Conservation (phyloP, 2,888 invertebrate genomes). For the Clunio marinus region DNA sequence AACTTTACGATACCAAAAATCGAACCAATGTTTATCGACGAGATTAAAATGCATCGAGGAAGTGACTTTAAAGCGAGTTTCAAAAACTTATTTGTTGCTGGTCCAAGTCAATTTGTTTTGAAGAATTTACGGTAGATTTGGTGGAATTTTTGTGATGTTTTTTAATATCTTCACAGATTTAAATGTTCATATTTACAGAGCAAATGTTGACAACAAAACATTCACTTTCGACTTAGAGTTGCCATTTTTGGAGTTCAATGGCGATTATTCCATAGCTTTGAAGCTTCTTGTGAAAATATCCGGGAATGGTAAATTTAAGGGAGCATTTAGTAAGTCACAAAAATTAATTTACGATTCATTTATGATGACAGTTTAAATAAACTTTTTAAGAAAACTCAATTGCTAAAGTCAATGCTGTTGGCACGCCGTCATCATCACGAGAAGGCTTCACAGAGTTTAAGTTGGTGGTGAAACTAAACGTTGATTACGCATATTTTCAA, state of each 20-base stretch:
- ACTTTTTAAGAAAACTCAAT: constrained; percentile 3
- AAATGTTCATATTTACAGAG: too few species aligned
- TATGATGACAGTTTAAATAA: not conserved
- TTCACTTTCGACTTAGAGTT: constrained; percentile 18
- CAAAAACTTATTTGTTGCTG: constrained; percentile 16
- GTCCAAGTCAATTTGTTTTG: constrained; percentile 21
- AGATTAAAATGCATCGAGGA: not conserved
- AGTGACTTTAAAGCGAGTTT: constrained; percentile 12
- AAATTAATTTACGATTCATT: not conserved
- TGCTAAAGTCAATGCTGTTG: not conserved
- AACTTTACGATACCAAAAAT: constrained; percentile 8
- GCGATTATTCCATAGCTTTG: constrained; percentile 24
- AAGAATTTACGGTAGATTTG: constrained; percentile 9
- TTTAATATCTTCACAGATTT: too few species aligned
- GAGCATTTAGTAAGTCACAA: constrained; percentile 14
- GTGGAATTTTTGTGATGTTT: not conserved
- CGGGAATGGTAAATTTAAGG: constrained; percentile 16
- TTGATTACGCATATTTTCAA: not conserved
- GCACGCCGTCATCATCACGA: not conserved
- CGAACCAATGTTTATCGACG: not conserved
- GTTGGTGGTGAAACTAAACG: constrained; percentile 9
- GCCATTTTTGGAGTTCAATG: constrained; percentile 5
- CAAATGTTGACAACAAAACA: not conserved
- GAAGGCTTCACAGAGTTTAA: not conserved
- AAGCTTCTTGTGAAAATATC: constrained; percentile 10